These are phyloP conservation scores for Plectrocnemia conspersa DNA, from an alignment of 1,140 invertebrate species.

Conservation along the genomic window DNA sequence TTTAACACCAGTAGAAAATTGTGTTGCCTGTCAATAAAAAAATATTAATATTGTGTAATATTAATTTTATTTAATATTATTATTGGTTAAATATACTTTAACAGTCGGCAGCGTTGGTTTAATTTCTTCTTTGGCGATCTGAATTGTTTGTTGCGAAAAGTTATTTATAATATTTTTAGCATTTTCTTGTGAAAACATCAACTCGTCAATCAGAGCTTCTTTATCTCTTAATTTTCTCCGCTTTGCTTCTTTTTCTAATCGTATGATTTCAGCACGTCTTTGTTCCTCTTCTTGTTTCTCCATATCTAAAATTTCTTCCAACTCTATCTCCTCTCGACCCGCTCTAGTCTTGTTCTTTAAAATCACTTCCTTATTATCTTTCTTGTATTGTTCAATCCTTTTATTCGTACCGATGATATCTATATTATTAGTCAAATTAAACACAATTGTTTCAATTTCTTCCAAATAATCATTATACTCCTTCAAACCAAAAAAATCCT, in stretches of 20 bases:
- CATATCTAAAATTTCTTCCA: conserved; percentile 83
- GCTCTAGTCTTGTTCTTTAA: conserved; percentile 77
- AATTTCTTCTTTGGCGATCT: conserved; percentile 58
- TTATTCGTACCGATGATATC: conserved; percentile 87
- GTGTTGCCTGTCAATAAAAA: conserved; percentile 48
- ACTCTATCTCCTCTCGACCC: conserved; percentile 67
- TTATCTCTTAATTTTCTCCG: conserved; percentile 79
- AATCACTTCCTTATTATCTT: conserved; percentile 88
- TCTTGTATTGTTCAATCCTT: conserved; percentile 90
- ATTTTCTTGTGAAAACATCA: conserved; percentile 87
- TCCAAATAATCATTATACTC: conserved; percentile 95
- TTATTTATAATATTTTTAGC: conserved; percentile 82
- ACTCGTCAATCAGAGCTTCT: conserved; percentile 87
- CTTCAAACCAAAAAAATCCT: conserved; percentile 74
- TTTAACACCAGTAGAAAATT: conserved; percentile 79
- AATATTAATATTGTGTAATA: conserved; percentile 4
- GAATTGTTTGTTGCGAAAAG: conserved; percentile 67
- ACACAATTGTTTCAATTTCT: conserved; percentile 86
- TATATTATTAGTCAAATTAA: conserved; percentile 87
- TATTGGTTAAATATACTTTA: conserved; percentile 38
- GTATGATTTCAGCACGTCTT: conserved; percentile 56
- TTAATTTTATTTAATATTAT: conserved; percentile 5
- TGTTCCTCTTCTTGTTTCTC: conserved; percentile 72
- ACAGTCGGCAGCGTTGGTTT: conserved; percentile 48
- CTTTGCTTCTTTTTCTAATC: conserved; percentile 70